Evolutionary conservation across 2,797 vertebrate genomes (phyloP), one percentile per base, ranked within the genome.

Genomic region (Gallirallus australis): DNA sequence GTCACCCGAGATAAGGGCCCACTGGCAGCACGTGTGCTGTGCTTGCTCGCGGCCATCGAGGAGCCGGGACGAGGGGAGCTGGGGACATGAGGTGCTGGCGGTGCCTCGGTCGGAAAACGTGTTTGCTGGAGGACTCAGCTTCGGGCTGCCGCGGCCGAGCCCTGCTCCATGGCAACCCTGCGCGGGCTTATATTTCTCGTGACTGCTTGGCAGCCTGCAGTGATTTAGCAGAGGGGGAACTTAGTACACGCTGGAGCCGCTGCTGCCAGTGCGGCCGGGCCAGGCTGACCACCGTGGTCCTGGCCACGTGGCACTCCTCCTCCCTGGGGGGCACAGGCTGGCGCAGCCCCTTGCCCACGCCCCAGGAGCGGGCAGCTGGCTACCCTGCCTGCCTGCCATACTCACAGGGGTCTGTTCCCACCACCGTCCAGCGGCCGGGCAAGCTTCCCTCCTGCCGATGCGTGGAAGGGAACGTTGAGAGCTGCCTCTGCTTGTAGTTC

Each of bases 201-300:
- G 97, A 94, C 93, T 88, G 90, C 93, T 96, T 97, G 97, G 97
- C 96, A 96, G 96, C 94, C 64, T 90, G 59, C 60, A 96, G 93
- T 82, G 89, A 93, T 97, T 97, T 96, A 95, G 94, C 91, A 56
- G 91, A 93, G 82, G 65, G 82, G 94, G 94, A 94, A 59, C 50
- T 86, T 82, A 66, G 88, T 89, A 52, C 35, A 19, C 18, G 39
- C 87, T 12, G n/a, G 96, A 94, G 94, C 75, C 23, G 7, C 78
- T 13, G 45, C 96, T 81, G 90, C 87, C 93, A 75, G 80, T 3
- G 1, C 0, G 6, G 63, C 76, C 16, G 0, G 45, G 81, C 81
- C 23, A 68, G 85, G 68, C 94, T 78, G 90, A 94, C 92, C 42
- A 24, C 96, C 37, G 47, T 56, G 53, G 94, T 92, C 81, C 77